Evolutionary conservation across 2,888 invertebrate species (phyloP), one percentile per base, ranked within the genome.

Genomic region (Eupithecia subumbrata): DNA sequence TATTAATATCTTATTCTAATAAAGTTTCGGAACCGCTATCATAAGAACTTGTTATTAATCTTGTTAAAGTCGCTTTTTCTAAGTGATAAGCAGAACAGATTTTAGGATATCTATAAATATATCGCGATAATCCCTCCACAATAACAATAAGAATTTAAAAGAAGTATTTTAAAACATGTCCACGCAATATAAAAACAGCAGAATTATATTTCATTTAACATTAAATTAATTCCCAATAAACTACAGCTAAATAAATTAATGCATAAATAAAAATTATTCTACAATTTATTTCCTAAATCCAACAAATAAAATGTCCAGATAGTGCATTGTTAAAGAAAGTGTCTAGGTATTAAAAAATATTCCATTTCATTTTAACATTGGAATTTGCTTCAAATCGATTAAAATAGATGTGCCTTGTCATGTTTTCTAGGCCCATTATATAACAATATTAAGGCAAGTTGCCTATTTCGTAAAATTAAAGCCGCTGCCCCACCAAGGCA

Each of bases 221-320:
- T 73, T 66, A 71, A 71, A 71, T 64, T 68, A 75, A 64, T 72
- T 71, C 71, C 76, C 69, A 73, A 77, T 67, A 73, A 45, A 64
- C 56, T 71, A 75, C 66, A 69, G 18, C 69, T 73, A 76, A 74
- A 79, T 79, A 80, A 80, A 76, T 79, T 73, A 78, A 37, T 71
- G 34, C 16, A 75, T 75, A 74, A 63, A 79, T 76, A 69, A 73
- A 77, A 64, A 72, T 43, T 73, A 78, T 67, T 11, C 66, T 72
- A 72, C n/a, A 25, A 68, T 64, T 34, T 67, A 40, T 40, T 37
- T 67, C 34, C 11, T 30, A n/a, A 2, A 67, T 14, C 18, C 37
- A 66, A 66, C 40, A 37, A n/a, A 37, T 18, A 12, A 40, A 66
- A 66, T 9, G 14, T 64, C 7, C 25, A 30, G 30, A 30, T 48